These are phyloP conservation scores for Alces alces DNA, from an alignment of 2,113 vertebrate genomes.

Conservation along the genomic window DNA sequence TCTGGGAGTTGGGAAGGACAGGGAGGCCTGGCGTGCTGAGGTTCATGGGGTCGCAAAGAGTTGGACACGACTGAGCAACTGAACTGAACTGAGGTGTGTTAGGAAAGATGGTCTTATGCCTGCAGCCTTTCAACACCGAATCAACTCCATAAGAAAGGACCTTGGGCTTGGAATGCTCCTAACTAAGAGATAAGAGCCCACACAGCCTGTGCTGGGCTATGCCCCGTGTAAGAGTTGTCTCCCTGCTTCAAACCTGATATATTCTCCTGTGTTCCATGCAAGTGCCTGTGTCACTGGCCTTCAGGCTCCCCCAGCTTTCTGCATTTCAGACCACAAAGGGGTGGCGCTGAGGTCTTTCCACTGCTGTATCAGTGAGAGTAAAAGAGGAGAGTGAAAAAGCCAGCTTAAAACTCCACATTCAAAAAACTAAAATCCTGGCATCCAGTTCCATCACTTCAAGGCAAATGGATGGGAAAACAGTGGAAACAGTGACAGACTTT, in stretches of 20 bases:
- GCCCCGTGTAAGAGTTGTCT: not conserved
- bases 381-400: not conserved
- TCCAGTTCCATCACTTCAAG: not conserved
- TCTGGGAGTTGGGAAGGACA: not conserved
- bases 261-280: not conserved
- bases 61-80: fast-evolving
- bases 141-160: not conserved
- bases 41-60: not conserved
- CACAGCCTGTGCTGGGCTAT: not conserved
- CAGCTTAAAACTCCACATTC: not conserved
- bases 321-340: not conserved
- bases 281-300: no score
- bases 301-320: not conserved
- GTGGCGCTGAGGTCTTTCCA: fast-evolving
- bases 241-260: not conserved
- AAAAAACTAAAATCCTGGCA: not conserved
- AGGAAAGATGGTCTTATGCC: not conserved
- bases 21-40: not conserved
- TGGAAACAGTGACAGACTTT: not conserved
- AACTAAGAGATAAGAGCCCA: not conserved
- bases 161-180: not conserved
- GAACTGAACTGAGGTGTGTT: not conserved
- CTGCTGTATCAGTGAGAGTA: not conserved
- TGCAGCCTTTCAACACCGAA: not conserved
- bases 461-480: not conserved